phyloP scores from a whole-genome alignment of 2,797 vertebrate genomes.

The Ctenochaetus hawaiiensis region DNA sequence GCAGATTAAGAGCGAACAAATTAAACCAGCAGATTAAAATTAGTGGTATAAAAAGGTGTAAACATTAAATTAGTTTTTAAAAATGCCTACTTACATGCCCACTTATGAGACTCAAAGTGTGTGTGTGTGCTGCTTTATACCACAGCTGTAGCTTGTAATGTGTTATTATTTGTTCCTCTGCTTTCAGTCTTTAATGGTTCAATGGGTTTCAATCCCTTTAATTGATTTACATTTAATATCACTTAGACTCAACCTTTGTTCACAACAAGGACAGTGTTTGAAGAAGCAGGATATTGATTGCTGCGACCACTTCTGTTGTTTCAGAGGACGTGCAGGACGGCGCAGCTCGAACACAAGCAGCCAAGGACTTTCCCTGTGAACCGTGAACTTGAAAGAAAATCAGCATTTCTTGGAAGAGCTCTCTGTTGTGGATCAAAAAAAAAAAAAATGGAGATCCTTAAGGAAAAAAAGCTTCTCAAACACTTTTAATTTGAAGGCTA shows the following conservation, averaged over 20 bases:
- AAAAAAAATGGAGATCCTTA: background rate
- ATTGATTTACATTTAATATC: background rate
- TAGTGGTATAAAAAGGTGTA: no score
- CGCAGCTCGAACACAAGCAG: background rate
- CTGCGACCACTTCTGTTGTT: background rate
- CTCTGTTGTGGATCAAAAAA: slow-evolving; percentile 6
- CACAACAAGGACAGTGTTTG: background rate
- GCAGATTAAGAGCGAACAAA: no score
- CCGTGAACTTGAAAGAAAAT: slow-evolving; percentile 3
- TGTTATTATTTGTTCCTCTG: background rate
- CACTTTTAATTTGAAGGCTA: slow-evolving; percentile 5
- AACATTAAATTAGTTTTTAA: no score
- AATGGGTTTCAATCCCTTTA: background rate
- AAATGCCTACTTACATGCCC: no score
- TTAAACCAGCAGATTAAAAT: no score
- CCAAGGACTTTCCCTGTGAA: slow-evolving; percentile 10
- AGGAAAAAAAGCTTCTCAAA: background rate
- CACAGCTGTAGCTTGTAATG: background rate
- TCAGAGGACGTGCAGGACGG: background rate
- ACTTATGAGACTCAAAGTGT: no score
- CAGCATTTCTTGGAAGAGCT: background rate
- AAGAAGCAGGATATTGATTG: slow-evolving; percentile 7
- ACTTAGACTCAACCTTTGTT: background rate
- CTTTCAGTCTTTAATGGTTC: background rate
- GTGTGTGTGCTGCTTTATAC: no score